A percentile compares a stretch with the other conserved stretches of the same genome.
phyloP scores from a whole-genome alignment of 2,797 vertebrate species.

The Eurystomus glaucurus region DNA sequence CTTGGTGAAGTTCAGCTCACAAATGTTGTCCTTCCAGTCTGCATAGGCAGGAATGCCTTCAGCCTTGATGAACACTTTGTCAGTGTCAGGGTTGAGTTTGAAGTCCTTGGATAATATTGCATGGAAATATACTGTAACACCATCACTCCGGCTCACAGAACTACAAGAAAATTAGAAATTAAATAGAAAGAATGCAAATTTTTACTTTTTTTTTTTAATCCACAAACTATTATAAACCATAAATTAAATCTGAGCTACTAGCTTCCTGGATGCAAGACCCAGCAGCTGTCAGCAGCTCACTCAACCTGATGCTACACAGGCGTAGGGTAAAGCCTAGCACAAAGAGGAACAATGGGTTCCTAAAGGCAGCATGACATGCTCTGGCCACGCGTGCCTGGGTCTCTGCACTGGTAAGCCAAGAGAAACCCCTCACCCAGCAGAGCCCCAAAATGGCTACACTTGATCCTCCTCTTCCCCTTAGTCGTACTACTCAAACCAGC shows the following conservation, averaged over 20 bases:
- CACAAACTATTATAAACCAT: neutral
- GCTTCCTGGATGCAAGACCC: neutral
- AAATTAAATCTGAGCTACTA: neutral
- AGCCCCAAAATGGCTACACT: neutral
- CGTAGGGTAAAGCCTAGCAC: neutral
- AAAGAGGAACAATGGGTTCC: neutral
- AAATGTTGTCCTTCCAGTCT: neutral
- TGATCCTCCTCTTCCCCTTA: neutral
- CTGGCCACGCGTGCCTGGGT: neutral
- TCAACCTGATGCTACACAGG: neutral
- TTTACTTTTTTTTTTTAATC: neutral
- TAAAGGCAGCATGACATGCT: neutral
- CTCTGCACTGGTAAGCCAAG: neutral
- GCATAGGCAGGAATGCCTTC: neutral
- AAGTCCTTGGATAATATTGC: constrained; percentile 92
- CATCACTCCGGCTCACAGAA: neutral
- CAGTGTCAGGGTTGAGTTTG: constrained; percentile 51
- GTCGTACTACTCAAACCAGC: neutral
- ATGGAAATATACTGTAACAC: constrained; percentile 90
- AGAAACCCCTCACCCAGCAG: neutral
- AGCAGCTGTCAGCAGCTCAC: neutral
- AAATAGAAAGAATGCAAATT: neutral
- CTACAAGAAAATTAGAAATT: neutral
- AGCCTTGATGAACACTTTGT: constrained; percentile 83
- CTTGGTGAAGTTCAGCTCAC: constrained; percentile 79